A percentile compares a stretch with the other conserved stretches of the same genome.
phyloP scores from a whole-genome alignment of 2,797 vertebrate genomes.

The Dendrocincla tyrannina region DNA sequence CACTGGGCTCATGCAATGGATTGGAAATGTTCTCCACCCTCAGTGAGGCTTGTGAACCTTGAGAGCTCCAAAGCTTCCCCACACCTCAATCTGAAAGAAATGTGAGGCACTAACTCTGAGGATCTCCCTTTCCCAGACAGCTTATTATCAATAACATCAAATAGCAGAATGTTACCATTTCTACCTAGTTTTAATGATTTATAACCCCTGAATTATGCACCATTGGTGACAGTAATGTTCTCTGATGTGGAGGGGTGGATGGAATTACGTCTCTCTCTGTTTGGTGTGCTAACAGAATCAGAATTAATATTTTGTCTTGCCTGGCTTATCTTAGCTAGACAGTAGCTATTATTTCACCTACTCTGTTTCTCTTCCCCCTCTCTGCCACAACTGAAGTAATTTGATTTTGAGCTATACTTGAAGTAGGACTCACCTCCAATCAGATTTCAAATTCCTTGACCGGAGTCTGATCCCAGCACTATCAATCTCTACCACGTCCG shows the following conservation, averaged over 20 bases:
- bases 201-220: not conserved
- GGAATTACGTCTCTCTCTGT: not conserved
- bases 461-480: accelerated
- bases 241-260: not conserved
- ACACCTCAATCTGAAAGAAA: not conserved
- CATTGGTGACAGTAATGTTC: not conserved
- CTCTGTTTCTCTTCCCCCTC: not conserved
- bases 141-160: not conserved
- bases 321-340: constrained; percentile 43
- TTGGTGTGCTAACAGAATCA: constrained; percentile 48
- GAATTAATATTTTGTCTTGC: constrained; percentile 37
- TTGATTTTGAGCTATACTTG: not conserved
- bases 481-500: not conserved
- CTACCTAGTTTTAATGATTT: not conserved
- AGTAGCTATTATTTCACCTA: constrained; percentile 11
- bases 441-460: not conserved
- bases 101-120: not conserved
- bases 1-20: not conserved
- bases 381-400: not conserved
- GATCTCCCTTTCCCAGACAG: not conserved
- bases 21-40: not conserved
- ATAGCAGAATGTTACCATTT: not conserved
- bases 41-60: not conserved
- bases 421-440: constrained; percentile 20
- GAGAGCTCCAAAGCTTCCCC: not conserved